Evolutionary conservation across 2,797 vertebrate genomes (phyloP).

Genomic region (Lepus townsendii): DNA sequence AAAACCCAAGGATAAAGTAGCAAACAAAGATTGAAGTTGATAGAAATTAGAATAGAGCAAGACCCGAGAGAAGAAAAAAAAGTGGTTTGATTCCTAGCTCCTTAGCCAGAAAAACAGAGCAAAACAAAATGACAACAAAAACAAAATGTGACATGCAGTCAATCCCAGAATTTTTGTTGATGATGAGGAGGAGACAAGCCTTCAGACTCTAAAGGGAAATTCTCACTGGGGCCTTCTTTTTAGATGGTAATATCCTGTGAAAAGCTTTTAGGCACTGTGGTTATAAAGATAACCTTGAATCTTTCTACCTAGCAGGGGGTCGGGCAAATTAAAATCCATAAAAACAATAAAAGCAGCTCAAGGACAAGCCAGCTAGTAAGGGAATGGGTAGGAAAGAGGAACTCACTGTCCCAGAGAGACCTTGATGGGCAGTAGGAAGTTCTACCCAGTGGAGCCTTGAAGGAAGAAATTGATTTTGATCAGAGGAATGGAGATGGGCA

Average conservation of each 20-base stretch:
- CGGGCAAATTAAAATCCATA: constrained; percentile 46
- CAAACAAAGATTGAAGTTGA: constrained; percentile 42
- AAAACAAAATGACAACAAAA: constrained; percentile 20
- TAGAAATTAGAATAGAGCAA: constrained; percentile 42
- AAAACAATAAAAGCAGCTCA: constrained; percentile 38
- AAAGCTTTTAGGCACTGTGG: neutral
- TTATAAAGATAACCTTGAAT: constrained; percentile 64
- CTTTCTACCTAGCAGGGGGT: constrained; percentile 49
- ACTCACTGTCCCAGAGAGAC: neutral
- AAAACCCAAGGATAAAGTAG: constrained; percentile 19
- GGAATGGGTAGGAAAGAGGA: neutral
- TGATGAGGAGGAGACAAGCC: neutral
- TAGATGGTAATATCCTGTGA: constrained; percentile 40
- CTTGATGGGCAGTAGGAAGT: neutral
- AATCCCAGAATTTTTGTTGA: constrained; percentile 23
- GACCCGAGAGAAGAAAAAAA: neutral
- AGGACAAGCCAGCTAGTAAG: neutral
- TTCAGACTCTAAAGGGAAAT: constrained; percentile 39
- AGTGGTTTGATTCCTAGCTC: constrained; percentile 1
- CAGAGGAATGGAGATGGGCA: neutral
- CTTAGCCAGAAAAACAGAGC: constrained; percentile 2
- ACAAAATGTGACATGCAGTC: neutral
- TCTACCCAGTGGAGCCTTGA: neutral
- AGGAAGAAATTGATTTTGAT: neutral
- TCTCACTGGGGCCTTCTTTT: constrained; percentile 28